Conservation (phyloP, 2,888 invertebrate genomes). For the Pyrgus malvae region DNA sequence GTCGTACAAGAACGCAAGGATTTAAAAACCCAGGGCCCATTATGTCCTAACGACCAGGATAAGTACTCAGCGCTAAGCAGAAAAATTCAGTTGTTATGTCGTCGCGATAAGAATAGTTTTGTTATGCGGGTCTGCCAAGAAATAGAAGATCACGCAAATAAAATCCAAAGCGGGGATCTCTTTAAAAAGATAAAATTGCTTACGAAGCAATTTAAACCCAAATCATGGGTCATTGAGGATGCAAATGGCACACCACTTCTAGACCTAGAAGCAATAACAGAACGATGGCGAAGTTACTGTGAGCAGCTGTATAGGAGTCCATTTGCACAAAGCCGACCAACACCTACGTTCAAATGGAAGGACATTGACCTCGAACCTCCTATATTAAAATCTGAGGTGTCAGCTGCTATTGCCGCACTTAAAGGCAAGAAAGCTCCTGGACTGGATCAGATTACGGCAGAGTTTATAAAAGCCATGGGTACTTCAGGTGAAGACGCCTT, state of each 20-base stretch:
- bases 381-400: neutral
- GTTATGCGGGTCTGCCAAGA: neutral
- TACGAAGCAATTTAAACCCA: conserved; percentile 10
- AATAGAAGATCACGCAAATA: neutral
- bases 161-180: neutral
- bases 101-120: neutral
- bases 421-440: conserved; percentile 3
- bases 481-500: neutral
- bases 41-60: neutral
- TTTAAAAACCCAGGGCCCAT: neutral
- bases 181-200: conserved; percentile 6
- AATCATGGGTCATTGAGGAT: conserved; percentile 5
- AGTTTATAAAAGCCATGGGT: neutral
- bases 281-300: conserved; percentile 10
- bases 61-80: neutral
- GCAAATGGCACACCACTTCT: neutral
- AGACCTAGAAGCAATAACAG: neutral
- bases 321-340: neutral
- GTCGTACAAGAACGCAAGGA: neutral
- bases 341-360: neutral
- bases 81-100: neutral
- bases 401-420: neutral
- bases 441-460: neutral
- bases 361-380: neutral
- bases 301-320: neutral